phyloP scores from a whole-genome alignment of 2,888 invertebrate genomes.

The Cephus spinipes region DNA sequence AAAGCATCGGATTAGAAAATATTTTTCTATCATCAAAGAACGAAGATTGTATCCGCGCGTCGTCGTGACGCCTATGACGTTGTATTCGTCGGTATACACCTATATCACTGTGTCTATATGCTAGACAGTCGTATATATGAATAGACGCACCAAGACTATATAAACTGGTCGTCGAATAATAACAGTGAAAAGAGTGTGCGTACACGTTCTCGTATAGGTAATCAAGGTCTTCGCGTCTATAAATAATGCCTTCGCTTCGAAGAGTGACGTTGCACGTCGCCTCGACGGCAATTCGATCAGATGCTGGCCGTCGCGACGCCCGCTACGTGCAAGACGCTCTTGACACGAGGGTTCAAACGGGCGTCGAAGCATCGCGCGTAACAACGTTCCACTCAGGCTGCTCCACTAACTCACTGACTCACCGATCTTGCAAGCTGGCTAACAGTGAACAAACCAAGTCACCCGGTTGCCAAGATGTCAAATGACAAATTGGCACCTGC shows the following conservation, averaged over 20 bases:
- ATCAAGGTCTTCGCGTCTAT: conserved; percentile 55
- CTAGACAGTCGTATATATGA: background rate
- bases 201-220: conserved; percentile 32
- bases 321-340: conserved; percentile 28
- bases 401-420: conserved; percentile 37
- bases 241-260: conserved; percentile 50
- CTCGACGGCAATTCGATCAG: conserved; percentile 15
- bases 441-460: background rate
- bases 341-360: conserved; percentile 33
- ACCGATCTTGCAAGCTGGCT: conserved; percentile 34
- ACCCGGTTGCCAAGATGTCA: background rate
- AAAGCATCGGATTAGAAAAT: background rate
- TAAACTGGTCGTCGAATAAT: background rate
- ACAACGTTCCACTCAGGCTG: conserved; percentile 11
- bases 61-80: background rate
- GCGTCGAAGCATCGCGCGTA: background rate
- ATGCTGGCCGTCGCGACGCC: conserved; percentile 26
- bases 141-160: background rate
- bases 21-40: background rate
- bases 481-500: background rate
- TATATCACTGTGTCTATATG: background rate
- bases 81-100: background rate
- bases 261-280: conserved; percentile 30
- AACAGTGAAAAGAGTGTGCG: background rate
- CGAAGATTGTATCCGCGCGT: background rate